A percentile compares a stretch with the other conserved stretches of the same genome.
phyloP scores from a whole-genome alignment of 2,797 vertebrate species.

The Clarias laeviceps region DNA sequence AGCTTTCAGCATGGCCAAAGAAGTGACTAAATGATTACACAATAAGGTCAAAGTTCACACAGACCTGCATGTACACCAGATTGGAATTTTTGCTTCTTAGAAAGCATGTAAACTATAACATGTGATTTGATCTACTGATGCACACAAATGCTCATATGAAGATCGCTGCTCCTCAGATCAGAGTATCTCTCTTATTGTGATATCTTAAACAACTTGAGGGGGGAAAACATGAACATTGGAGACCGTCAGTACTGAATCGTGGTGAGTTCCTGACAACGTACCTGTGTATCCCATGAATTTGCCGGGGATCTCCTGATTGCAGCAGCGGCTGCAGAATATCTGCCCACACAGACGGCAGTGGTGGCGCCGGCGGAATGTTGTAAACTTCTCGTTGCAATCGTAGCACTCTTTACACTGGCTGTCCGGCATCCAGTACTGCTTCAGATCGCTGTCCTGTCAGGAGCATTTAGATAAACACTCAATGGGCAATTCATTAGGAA shows the following conservation, averaged over 20 bases:
- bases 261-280: constrained; percentile 54
- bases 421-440: constrained; percentile 99
- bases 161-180: not conserved
- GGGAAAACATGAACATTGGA: not conserved
- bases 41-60: not conserved
- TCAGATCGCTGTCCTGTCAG: constrained; percentile 92
- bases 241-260: not conserved
- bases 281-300: constrained; percentile 99
- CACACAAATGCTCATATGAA: not conserved
- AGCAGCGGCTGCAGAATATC: constrained; percentile 99
- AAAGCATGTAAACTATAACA: not conserved
- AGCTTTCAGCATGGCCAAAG: not conserved
- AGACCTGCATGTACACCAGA: not conserved
- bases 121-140: not conserved
- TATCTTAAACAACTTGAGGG: not conserved
- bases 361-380: constrained; percentile 94
- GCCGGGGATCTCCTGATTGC: constrained; percentile 98
- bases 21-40: not conserved
- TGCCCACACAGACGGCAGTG: constrained; percentile 96
- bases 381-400: constrained; percentile 98
- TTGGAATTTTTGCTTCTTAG: not conserved
- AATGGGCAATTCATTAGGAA: not conserved
- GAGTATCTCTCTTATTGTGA: not conserved
- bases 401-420: constrained; percentile 99
- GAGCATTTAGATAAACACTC: not conserved